phyloP scores from a whole-genome alignment of 2,113 vertebrate species.

The Sisor rabdophorus region DNA sequence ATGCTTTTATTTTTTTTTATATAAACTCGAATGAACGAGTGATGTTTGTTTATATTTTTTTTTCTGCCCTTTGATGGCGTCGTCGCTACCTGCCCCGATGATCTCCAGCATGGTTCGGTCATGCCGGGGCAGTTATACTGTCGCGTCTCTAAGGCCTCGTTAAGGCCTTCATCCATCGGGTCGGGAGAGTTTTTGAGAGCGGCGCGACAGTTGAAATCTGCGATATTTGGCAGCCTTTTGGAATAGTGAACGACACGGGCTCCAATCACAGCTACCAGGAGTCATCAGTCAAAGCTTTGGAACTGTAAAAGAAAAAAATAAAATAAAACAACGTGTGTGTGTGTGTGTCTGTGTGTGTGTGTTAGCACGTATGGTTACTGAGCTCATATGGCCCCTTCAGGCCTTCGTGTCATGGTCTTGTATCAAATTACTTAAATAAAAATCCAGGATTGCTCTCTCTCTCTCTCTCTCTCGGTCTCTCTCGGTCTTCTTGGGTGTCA shows the following conservation, averaged over 20 bases:
- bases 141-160: background rate
- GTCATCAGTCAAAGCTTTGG: background rate
- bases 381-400: background rate
- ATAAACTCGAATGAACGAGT: no score
- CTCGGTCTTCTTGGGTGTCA: background rate
- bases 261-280: background rate
- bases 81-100: background rate
- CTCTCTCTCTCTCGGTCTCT: background rate
- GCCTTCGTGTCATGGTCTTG: background rate
- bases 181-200: background rate
- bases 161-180: background rate
- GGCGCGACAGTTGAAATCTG: background rate
- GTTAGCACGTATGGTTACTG: background rate
- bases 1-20: background rate
- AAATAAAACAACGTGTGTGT: background rate
- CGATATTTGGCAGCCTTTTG: background rate
- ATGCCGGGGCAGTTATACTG: background rate
- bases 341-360: background rate
- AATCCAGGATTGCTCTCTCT: background rate
- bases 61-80: no score
- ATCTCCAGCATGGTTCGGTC: background rate
- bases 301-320: background rate
- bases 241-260: background rate
- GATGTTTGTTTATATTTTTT: no score
- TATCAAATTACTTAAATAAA: background rate